A percentile compares a stretch with the other conserved stretches of the same genome.
These are phyloP conservation scores for Eretmocerus hayati DNA, from an alignment of 2,888 invertebrate genomes.

Conservation along the genomic window DNA sequence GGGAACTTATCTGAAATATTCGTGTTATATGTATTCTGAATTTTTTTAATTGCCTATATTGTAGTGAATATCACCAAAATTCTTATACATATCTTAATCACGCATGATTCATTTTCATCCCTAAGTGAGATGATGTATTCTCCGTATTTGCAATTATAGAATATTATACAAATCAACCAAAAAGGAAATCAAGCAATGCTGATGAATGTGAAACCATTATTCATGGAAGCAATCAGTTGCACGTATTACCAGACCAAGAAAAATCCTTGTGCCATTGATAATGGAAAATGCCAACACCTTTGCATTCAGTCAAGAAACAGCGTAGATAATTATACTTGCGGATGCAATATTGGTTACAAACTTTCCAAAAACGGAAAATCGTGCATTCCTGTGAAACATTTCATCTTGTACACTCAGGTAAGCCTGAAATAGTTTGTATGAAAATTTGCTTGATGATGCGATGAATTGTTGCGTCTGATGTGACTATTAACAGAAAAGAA, in stretches of 20 bases:
- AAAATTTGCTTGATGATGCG: no score
- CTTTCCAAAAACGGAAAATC: background rate
- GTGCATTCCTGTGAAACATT: background rate
- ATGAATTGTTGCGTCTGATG: no score
- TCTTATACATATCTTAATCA: no score
- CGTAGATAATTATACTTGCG: background rate
- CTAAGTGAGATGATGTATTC: background rate
- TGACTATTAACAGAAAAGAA: no score
- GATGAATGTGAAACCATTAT: background rate
- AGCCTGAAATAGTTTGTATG: no score
- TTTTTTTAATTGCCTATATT: no score
- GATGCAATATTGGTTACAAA: constrained; percentile 1
- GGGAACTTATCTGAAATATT: background rate
- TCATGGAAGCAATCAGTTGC: background rate
- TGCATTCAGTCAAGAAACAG: background rate
- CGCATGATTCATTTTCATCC: no score
- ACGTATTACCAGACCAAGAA: background rate
- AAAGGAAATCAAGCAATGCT: background rate
- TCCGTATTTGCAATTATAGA: no score
- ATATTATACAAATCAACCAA: background rate
- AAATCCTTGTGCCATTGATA: background rate
- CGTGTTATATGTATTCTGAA: no score
- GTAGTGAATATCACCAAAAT: no score
- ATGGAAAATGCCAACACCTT: background rate
- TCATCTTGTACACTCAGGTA: background rate